Conservation (phyloP, 1,140 invertebrate species). For the Brachystomella parvula region DNA sequence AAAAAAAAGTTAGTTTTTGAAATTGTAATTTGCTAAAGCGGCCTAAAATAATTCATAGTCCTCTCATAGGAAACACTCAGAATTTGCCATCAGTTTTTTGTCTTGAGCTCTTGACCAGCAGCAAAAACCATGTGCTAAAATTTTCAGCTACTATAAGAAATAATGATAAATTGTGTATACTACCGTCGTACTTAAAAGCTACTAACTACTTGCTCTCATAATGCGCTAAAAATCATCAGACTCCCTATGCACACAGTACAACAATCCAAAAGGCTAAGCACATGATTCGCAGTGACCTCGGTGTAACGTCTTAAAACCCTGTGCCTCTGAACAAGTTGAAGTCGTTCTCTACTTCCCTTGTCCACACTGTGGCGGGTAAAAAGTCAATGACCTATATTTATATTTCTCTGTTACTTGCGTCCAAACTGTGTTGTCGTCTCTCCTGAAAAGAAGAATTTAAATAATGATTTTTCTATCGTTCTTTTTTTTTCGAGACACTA, state of each 20-base stretch:
- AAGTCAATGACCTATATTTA: background rate
- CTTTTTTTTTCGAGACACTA: background rate
- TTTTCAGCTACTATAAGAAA: background rate
- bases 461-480: background rate
- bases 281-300: background rate
- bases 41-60: background rate
- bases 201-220: too few relatives aligned
- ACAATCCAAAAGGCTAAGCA: background rate
- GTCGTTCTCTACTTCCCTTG: background rate
- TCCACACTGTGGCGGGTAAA: background rate
- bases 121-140: background rate
- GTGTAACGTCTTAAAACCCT: background rate
- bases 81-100: background rate
- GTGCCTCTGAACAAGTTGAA: background rate
- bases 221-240: background rate
- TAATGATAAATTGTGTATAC: background rate
- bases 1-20: background rate
- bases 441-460: background rate
- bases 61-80: too few relatives aligned
- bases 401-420: too few relatives aligned
- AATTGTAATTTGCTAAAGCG: background rate
- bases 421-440: background rate
- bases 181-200: background rate
- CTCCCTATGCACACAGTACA: background rate
- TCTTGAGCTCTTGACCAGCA: background rate